Conservation (phyloP, 2,888 invertebrate species). For the Idaea dimidiata region DNA sequence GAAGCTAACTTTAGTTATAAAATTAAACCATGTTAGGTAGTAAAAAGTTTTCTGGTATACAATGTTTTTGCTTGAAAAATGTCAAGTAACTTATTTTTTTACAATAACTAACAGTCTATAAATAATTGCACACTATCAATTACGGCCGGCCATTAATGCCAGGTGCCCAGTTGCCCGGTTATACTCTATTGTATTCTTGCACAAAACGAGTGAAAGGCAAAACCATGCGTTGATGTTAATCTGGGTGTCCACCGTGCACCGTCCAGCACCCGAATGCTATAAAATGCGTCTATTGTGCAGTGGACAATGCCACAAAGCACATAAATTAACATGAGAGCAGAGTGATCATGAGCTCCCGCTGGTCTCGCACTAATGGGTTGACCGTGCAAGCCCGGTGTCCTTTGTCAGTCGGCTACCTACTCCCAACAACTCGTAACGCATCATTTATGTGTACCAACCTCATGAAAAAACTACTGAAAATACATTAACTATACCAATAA, state of each 20-base stretch:
- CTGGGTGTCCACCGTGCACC: slow-evolving; percentile 79
- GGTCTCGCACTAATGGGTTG: slow-evolving; percentile 75
- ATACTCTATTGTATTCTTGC: slow-evolving; percentile 64
- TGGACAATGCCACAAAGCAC: slow-evolving; percentile 76
- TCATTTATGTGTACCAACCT: slow-evolving; percentile 2
- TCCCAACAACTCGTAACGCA: slow-evolving; percentile 15
- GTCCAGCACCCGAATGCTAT: slow-evolving; percentile 74
- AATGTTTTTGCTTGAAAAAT: slow-evolving; percentile 16
- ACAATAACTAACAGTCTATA: slow-evolving; percentile 1
- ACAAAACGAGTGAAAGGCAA: slow-evolving; percentile 78
- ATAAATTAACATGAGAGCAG: slow-evolving; percentile 79
- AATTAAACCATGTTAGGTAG: neutral
- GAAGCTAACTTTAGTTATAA: neutral
- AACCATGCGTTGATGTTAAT: slow-evolving; percentile 72
- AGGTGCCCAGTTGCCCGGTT: slow-evolving; percentile 70
- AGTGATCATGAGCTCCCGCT: slow-evolving; percentile 77
- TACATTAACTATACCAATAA: neutral
- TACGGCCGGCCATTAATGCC: slow-evolving; percentile 61
- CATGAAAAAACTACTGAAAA: slow-evolving; percentile 32
- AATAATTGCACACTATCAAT: slow-evolving; percentile 39
- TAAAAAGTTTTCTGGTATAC: neutral
- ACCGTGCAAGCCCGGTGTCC: slow-evolving; percentile 42
- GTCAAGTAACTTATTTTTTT: slow-evolving; percentile 31
- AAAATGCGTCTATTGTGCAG: slow-evolving; percentile 65
- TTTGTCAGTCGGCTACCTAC: slow-evolving; percentile 29